phyloP scores from a whole-genome alignment of 2,888 invertebrate species.

The Elmis aenea region DNA sequence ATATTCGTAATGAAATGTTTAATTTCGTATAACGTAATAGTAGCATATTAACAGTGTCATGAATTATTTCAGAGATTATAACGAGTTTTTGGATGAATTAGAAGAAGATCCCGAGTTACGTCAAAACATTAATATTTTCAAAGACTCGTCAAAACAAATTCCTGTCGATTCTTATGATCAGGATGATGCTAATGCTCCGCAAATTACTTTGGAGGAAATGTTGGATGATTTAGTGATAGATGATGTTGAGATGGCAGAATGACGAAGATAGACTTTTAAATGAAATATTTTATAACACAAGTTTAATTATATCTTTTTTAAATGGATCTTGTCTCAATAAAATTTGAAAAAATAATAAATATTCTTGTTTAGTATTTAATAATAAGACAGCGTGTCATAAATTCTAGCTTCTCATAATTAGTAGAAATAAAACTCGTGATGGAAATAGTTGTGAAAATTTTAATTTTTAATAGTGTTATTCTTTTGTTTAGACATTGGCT shows the following conservation, averaged over 20 bases:
- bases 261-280: too few species aligned
- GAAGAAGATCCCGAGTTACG: conserved; percentile 91
- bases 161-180: conserved; percentile 56
- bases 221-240: conserved; percentile 81
- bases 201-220: conserved; percentile 88
- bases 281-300: neutral
- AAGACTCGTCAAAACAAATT: conserved; percentile 52
- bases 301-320: neutral
- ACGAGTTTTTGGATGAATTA: conserved; percentile 93
- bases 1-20: too few species aligned
- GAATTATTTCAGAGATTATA: conserved; percentile 79
- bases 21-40: neutral
- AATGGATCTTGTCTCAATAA: neutral
- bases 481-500: too few species aligned
- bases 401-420: too few species aligned
- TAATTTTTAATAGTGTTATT: too few species aligned
- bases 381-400: too few species aligned
- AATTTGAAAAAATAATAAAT: too few species aligned
- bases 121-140: conserved; percentile 91
- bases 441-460: too few species aligned
- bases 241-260: conserved; percentile 71
- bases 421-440: too few species aligned
- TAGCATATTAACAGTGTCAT: too few species aligned
- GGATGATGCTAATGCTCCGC: conserved; percentile 63
- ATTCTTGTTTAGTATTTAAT: too few species aligned